A percentile compares a stretch with the other conserved stretches of the same genome.
Evolutionary conservation across 2,888 invertebrate genomes (phyloP).

Genomic region (Cephus runcator): DNA sequence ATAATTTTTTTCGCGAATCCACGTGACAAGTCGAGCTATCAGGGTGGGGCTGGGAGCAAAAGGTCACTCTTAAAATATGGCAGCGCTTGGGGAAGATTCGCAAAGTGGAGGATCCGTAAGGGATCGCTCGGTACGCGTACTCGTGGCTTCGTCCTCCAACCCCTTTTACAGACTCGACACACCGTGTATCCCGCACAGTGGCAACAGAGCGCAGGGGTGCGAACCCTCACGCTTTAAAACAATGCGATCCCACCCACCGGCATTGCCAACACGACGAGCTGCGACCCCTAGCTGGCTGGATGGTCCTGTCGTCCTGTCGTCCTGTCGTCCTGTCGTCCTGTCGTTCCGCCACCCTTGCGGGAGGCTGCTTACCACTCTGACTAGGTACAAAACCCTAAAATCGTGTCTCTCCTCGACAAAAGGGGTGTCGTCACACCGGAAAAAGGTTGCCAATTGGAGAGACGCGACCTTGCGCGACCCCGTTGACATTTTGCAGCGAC

Average conservation of each 20-base stretch:
- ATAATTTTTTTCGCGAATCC: background rate
- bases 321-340: no score
- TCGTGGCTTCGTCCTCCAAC: background rate
- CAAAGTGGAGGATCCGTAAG: background rate
- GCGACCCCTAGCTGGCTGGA: background rate
- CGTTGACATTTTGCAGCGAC: background rate
- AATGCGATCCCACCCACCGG: constrained; percentile 21
- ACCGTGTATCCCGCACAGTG: constrained; percentile 1
- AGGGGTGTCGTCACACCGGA: background rate
- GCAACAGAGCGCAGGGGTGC: constrained; percentile 16
- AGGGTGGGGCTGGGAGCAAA: background rate
- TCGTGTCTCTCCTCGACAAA: constrained; percentile 6
- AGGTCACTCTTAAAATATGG: background rate
- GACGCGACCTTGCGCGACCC: background rate
- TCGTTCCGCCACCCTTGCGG: background rate
- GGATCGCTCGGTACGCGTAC: background rate
- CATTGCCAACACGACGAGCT: background rate
- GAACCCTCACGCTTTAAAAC: constrained; percentile 35
- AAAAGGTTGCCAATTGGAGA: background rate
- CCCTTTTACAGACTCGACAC: background rate
- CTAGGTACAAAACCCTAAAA: constrained; percentile 18
- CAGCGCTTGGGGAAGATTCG: background rate
- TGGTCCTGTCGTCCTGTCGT: no score
- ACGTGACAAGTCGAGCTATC: background rate
- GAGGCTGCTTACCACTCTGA: background rate